Base-by-base conservation (phyloP, 2,797 vertebrate species). In the Amniataba percoides region DNA sequence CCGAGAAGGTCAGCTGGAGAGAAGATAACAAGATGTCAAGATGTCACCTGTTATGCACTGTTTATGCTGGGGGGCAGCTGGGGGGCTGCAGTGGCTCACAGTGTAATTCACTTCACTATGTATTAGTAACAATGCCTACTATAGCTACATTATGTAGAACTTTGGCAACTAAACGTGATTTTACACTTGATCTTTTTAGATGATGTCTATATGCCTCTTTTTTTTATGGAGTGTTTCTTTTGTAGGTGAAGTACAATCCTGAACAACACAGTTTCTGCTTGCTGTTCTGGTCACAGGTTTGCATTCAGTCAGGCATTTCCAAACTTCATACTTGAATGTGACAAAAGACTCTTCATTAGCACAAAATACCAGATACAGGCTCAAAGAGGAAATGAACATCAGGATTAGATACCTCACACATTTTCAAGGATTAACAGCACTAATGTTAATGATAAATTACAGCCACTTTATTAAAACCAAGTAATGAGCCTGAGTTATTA, bases 1-100 rank as follows among this genome's bases (percentile, higher is more conserved):
- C 97, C 4, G 95, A 95, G 78, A 98, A 94, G 49, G 94, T 96
- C 85, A 98, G 91, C 98, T 99, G 85, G 5, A 73, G 55, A 60
- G 16, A 23, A 58, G 39, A 60, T 0, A 2, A 13, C 2, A 51
- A 40, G 12, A 60, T 12, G 15, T 56, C 11, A 73, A 49, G 52
- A 23, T 8, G 57, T 16, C n/a, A 21, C 16, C 10, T 8, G 19
- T 53, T 14, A 67, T 2, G 36, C 13, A 15, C 43, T 14, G 56
- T 3, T 25, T 13, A 7, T 43, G 6, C 5, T 7, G 34, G 34
- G 34, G 34, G 34, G 34, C 34, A 9, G 34, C 34, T 36, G 3
- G 34, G 34, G 27, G 27, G 27, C 27, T 3, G 27, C 27, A 31
- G 27, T 31, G 27, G 27, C 27, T 31, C 27, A 31, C 27, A 31